Evolutionary conservation across 2,888 invertebrate species (phyloP).

Genomic region (Hermaeophaga mercurialis): DNA sequence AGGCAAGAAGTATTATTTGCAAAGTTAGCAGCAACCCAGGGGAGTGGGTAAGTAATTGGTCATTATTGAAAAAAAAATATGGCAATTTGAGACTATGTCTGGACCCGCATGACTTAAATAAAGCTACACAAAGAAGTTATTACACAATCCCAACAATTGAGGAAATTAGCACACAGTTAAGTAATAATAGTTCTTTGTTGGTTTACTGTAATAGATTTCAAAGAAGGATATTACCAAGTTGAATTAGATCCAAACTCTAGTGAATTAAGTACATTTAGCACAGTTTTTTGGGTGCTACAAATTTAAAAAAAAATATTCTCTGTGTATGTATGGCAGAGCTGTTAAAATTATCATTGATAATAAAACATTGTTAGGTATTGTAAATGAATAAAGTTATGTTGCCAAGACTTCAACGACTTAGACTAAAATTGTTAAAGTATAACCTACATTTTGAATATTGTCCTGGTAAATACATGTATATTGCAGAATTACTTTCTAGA

Average conservation of each 20-base stretch:
- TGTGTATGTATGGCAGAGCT: constrained; percentile 46
- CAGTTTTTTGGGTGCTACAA: constrained; percentile 7
- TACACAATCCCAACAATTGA: constrained; percentile 15
- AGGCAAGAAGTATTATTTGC: no score
- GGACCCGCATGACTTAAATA: constrained; percentile 26
- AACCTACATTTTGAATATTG: constrained; percentile 36
- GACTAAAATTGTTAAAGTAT: constrained; percentile 37
- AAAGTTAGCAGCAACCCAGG: no score
- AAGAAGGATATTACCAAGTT: background rate
- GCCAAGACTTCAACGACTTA: constrained; percentile 32
- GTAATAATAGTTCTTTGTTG: background rate
- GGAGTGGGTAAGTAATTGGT: constrained; percentile 16
- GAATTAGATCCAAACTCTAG: background rate
- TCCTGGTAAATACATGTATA: constrained; percentile 36
- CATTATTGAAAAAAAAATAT: constrained; percentile 16
- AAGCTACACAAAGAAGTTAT: constrained; percentile 6
- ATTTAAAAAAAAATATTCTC: constrained; percentile 44
- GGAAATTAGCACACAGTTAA: constrained; percentile 7
- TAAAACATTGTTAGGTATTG: constrained; percentile 42
- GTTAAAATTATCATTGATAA: constrained; percentile 44
- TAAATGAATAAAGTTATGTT: constrained; percentile 26
- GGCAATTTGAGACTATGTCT: constrained; percentile 24
- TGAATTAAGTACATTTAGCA: constrained; percentile 7
- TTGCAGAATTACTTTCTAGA: constrained; percentile 30
- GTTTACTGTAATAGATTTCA: background rate